Percentiles rank a stretch among this genome's conserved stretches.
phyloP scores from a whole-genome alignment of 2,113 vertebrate species.

The Percina caprodes region DNA sequence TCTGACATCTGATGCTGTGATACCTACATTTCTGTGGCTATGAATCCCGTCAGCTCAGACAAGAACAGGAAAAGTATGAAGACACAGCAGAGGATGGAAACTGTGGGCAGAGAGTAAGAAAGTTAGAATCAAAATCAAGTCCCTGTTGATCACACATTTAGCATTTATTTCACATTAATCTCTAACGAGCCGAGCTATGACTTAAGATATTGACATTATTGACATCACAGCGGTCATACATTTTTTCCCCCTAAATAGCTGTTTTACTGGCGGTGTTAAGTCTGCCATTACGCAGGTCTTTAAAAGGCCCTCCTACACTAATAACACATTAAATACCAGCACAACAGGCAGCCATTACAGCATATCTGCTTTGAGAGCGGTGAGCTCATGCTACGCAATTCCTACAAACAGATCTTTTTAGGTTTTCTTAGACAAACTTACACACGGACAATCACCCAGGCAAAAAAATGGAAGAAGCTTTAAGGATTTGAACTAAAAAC shows the following conservation, averaged over 20 bases:
- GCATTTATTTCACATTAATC: constrained; percentile 7
- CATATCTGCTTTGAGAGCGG: constrained; percentile 24
- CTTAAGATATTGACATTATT: constrained; percentile 61
- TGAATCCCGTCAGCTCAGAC: constrained; percentile 98
- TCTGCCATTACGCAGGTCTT: constrained; percentile 61
- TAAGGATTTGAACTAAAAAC: neutral
- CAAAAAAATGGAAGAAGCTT: constrained; percentile 19
- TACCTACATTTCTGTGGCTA: constrained; percentile 99
- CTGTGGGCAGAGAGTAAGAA: constrained; percentile 82
- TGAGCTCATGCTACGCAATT: constrained; percentile 62
- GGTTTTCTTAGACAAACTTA: constrained; percentile 22
- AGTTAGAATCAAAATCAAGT: constrained; percentile 33
- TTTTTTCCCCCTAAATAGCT: constrained; percentile 44
- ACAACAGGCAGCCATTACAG: constrained; percentile 64
- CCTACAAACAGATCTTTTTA: constrained; percentile 51
- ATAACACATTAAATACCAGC: constrained; percentile 66
- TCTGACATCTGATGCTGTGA: neutral
- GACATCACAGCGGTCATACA: constrained; percentile 51
- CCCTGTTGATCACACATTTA: constrained; percentile 1
- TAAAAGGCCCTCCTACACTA: constrained; percentile 60
- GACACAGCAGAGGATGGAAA: constrained; percentile 97
- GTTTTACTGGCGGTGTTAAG: constrained; percentile 58
- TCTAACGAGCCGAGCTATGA: constrained; percentile 53
- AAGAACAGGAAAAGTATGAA: constrained; percentile 99
- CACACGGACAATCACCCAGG: constrained; percentile 6